phyloP scores from a whole-genome alignment of 2,797 vertebrate species.

The Iguana delicatissima region DNA sequence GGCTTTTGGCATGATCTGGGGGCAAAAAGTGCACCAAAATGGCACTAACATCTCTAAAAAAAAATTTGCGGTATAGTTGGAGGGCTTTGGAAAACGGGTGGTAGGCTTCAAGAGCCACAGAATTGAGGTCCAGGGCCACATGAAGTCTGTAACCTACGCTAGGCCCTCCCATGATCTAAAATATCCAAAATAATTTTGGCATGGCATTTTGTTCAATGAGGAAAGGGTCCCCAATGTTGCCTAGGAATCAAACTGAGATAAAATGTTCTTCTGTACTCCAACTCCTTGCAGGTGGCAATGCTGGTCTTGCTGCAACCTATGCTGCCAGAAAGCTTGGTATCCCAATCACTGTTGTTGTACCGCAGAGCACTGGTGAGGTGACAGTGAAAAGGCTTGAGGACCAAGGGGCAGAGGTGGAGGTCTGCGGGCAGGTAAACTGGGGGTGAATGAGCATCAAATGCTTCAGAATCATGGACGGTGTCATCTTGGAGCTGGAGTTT shows the following conservation, averaged over 20 bases:
- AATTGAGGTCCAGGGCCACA: too few relatives aligned
- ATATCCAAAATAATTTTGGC: too few relatives aligned
- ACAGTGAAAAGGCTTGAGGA: slow-evolving; percentile 84
- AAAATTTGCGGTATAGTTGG: too few relatives aligned
- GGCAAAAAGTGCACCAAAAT: too few relatives aligned
- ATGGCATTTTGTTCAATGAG: background rate
- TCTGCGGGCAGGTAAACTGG: slow-evolving; percentile 84
- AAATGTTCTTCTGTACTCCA: background rate
- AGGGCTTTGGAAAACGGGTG: too few relatives aligned
- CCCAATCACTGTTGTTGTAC: slow-evolving; percentile 89
- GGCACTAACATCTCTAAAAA: too few relatives aligned
- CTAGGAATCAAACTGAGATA: background rate
- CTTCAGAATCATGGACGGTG: background rate
- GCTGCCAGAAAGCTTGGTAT: slow-evolving; percentile 84
- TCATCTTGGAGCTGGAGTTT: too few relatives aligned
- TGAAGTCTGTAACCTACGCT: too few relatives aligned
- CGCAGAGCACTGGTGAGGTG: slow-evolving; percentile 76
- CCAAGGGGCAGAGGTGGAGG: slow-evolving; percentile 84
- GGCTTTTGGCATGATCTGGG: too few relatives aligned
- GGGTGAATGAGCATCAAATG: background rate
- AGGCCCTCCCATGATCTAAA: too few relatives aligned
- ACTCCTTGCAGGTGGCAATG: slow-evolving; percentile 86
- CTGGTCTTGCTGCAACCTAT: slow-evolving; percentile 88
- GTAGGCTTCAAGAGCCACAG: too few relatives aligned
- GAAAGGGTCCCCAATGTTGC: too few relatives aligned